Base-by-base conservation (phyloP, 2,113 vertebrate species). In the Ginglymostoma cirratum region DNA sequence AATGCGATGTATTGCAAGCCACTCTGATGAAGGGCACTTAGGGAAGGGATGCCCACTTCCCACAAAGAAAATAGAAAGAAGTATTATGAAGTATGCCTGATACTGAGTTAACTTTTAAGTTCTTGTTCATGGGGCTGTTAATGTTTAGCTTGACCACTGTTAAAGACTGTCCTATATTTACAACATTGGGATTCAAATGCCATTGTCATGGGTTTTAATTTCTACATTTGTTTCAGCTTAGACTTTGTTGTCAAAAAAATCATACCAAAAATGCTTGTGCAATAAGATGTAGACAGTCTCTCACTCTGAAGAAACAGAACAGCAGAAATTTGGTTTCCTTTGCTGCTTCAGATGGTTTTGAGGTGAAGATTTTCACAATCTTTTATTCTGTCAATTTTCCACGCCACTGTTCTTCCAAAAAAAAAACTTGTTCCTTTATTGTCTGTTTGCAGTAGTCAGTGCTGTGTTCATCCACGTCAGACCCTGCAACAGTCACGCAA, bases 391-490 rank as follows among this genome's bases (percentile, higher is more conserved):
- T 61, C 45, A n/a, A 3, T 55, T 92, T 38, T 67, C 61, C 55
- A 66, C 19, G 55, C 7, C 61, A 66, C 15, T n/a, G 23, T 66
- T 19, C 61, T 61, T 19, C 61, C 61, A 66, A 30, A 65, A 65
- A 34, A 55, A 55, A 61, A 14, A 67, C n/a, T 30, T 3, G 34
- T 42, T 65, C n/a, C 30, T 38, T 38, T 96, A 23, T 38, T 72
- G 17, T 69, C 17, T 52, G 34, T 90, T 72, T 76, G 30, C 27
- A 96, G 48, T 96, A 95, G 61, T 34, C 95, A 61, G 0, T 96
- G 97, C 97, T 97, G 97, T 95, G 97, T 96, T 96, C 95, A 96
- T 96, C 96, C 94, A 66, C 72, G 96, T 17, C 96, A 95, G 96
- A 96, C 89, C 96, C 94, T 90, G 70, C 95, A 80, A 95, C 96